Conservation (phyloP, 2,888 invertebrate genomes). For the Cabera pusaria region DNA sequence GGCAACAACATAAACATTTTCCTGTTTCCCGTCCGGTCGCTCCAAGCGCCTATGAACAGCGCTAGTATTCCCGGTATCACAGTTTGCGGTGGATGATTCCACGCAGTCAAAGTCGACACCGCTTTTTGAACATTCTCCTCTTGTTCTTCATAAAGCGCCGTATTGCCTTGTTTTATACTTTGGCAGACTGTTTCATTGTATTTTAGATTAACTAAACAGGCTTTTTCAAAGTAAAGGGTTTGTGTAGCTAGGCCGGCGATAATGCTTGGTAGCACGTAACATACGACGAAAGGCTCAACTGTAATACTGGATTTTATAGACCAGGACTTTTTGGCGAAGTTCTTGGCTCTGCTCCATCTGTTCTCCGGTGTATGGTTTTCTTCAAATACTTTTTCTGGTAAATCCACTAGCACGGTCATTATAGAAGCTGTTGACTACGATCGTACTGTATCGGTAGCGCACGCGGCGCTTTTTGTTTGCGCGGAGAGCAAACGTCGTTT, state of each 20-base stretch:
- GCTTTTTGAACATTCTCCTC: slow-evolving; percentile 73
- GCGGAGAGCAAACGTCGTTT: too few species aligned
- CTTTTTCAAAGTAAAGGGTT: slow-evolving; percentile 81
- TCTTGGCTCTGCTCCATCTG: too few species aligned
- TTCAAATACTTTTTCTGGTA: too few species aligned
- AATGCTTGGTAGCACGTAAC: slow-evolving; percentile 86
- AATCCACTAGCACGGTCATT: too few species aligned
- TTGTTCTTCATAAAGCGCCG: slow-evolving; percentile 61
- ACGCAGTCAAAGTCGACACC: slow-evolving; percentile 81
- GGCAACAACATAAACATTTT: slow-evolving; percentile 84
- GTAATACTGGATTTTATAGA: slow-evolving; percentile 76
- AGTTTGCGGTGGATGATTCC: slow-evolving; percentile 82
- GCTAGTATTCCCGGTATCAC: slow-evolving; percentile 81
- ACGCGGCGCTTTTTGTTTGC: too few species aligned
- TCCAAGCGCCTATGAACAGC: slow-evolving; percentile 84
- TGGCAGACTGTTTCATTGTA: slow-evolving; percentile 78
- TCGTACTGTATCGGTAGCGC: too few species aligned
- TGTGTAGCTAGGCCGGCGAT: slow-evolving; percentile 84
- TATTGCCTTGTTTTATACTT: slow-evolving; percentile 68
- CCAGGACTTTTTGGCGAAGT: too few species aligned
- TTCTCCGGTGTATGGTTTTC: too few species aligned
- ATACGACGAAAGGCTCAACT: slow-evolving; percentile 86
- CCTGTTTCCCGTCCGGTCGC: slow-evolving; percentile 81
- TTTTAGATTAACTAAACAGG: slow-evolving; percentile 79
- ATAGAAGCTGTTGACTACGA: too few species aligned